Conservation (phyloP, 1,140 invertebrate genomes). For the Solen grandis region DNA sequence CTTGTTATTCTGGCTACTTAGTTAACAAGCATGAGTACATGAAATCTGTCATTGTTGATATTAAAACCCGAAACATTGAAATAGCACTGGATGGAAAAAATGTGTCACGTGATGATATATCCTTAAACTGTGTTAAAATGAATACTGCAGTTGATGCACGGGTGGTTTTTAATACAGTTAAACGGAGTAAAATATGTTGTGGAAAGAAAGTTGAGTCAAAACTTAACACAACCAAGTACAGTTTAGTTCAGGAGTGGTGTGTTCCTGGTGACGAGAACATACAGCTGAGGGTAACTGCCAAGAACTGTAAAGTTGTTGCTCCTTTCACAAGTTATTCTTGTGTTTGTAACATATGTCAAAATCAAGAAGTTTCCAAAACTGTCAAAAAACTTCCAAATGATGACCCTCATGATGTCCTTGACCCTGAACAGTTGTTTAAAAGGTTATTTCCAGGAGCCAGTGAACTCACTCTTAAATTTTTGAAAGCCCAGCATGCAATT, state of each 20-base stretch:
- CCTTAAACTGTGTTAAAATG: neutral
- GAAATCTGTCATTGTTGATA: slow-evolving; percentile 2
- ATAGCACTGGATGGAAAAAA: neutral
- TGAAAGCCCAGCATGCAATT: neutral
- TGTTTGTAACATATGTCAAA: neutral
- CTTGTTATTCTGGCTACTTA: neutral
- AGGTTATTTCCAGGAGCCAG: slow-evolving; percentile 1
- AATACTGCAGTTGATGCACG: slow-evolving; percentile 1
- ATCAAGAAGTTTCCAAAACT: neutral
- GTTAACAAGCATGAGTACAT: slow-evolving; percentile 12
- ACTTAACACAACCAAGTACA: neutral
- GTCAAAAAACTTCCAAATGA: neutral
- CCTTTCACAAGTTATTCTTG: neutral
- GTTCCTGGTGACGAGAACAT: slow-evolving; percentile 19
- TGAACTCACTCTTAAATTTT: slow-evolving; percentile 2
- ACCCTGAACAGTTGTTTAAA: neutral
- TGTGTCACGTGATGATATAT: slow-evolving; percentile 15
- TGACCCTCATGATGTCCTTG: neutral
- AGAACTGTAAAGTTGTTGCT: slow-evolving; percentile 11
- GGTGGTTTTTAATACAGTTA: slow-evolving; percentile 13
- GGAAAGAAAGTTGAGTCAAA: slow-evolving; percentile 9
- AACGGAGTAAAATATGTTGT: slow-evolving; percentile 9
- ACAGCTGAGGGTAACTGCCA: neutral
- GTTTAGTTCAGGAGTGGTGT: neutral
- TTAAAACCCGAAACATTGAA: neutral